Base-by-base conservation (phyloP, 1,140 invertebrate genomes). In the Achatina immaculata region DNA sequence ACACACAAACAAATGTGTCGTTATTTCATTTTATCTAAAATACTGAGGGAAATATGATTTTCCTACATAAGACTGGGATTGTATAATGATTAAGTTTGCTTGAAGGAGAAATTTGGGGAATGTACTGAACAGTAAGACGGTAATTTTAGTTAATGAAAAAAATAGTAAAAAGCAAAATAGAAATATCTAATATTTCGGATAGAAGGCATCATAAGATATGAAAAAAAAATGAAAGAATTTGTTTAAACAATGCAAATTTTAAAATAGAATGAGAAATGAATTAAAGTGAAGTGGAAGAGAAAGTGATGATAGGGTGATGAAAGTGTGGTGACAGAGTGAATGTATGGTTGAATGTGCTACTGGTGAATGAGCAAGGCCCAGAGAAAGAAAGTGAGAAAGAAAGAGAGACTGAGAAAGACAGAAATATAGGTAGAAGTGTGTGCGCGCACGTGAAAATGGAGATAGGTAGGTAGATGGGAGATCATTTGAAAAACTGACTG, bases 311-410 rank as follows among this genome's bases (percentile, higher is more conserved):
- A 66, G 31, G 31, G 31, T 19, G 28, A 66, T 11, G 11, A 31
- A 66, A 31, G 31, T 14, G 24, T 14, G 24, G 48, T 14, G 48
- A 51, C 11, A 51, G 48, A 51, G 48, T 14, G 48, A 51, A 31
- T 11, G 31, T 19, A 66, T 11, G 31, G 31, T n/a, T 11, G 31
- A 66, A 66, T 19, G 31, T 19, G n/a, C 31, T 19, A 31, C 14
- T 19, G 31, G 19, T 19, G 31, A 66, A 66, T 28, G 31, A 66
- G 65, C 14, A 66, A 66, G 31, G 31, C 9, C 9, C 9, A 66
- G 31, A 66, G 65, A 66, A 66, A 66, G 48, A 51, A 51, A 51
- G 48, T 14, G 14, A 66, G 31, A 66, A 66, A 66, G 31, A 66
- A 31, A 66, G 28, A 19, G 31, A 66, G 19, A 66, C 9, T 19